phyloP scores from a whole-genome alignment of 2,888 invertebrate genomes.

The Lumbricus terrestris region DNA sequence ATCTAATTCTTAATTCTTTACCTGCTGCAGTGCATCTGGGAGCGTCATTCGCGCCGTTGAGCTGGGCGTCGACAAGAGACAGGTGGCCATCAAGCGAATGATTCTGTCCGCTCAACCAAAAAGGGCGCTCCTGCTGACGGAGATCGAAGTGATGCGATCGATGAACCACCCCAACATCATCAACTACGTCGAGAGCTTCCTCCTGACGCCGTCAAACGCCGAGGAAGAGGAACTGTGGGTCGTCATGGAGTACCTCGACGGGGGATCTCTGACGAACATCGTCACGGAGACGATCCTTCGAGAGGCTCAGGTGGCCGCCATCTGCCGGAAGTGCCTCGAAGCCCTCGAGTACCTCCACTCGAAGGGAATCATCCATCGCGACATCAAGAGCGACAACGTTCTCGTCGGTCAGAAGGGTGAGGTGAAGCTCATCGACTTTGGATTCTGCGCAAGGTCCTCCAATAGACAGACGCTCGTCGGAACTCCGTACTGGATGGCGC shows the following conservation, averaged over 20 bases:
- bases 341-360: conserved; percentile 95
- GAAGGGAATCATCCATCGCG: conserved; percentile 44
- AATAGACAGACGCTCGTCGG: conserved; percentile 99
- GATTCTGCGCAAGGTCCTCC: conserved; percentile 99
- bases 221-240: conserved; percentile 69
- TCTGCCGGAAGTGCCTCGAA: conserved; percentile 81
- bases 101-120: conserved; percentile 90
- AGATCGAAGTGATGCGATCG: conserved; percentile 67
- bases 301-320: conserved; percentile 98
- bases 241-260: conserved; percentile 99
- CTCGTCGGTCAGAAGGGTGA: conserved; percentile 94
- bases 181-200: conserved; percentile 96
- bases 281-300: conserved; percentile 99
- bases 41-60: neutral
- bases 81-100: conserved; percentile 92
- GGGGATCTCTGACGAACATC: conserved; percentile 97
- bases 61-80: neutral
- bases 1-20: neutral
- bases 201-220: conserved; percentile 82
- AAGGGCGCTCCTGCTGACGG: conserved; percentile 91
- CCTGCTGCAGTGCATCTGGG: neutral
- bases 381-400: conserved; percentile 85
- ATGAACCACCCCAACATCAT: conserved; percentile 93
- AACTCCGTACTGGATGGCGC: conserved; percentile 71
- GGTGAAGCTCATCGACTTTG: conserved; percentile 97